phyloP scores from a whole-genome alignment of 2,113 vertebrate species.

The Burhinus oedicnemus region DNA sequence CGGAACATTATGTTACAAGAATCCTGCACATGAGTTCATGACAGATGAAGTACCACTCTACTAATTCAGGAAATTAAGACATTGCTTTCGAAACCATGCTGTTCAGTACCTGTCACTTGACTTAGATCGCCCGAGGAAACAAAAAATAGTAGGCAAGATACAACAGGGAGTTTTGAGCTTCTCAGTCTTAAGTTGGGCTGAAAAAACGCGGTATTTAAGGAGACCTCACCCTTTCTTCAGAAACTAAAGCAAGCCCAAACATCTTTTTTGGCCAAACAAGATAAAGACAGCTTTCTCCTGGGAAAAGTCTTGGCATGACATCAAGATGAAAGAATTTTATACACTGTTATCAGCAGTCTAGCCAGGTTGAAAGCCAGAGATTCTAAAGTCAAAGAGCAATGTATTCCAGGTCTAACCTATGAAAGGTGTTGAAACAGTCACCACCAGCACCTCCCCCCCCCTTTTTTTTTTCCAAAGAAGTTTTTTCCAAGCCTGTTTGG shows the following conservation, averaged over 20 bases:
- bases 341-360: not conserved
- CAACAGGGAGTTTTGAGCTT: conserved; percentile 1
- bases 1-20: not conserved
- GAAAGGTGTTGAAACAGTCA: not conserved
- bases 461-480: not conserved
- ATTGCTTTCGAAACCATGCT: not conserved
- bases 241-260: conserved; percentile 54
- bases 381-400: not conserved
- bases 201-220: not conserved
- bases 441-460: accelerated
- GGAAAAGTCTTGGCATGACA: conserved; percentile 8
- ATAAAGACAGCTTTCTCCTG: conserved; percentile 15
- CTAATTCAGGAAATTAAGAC: not conserved
- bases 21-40: not conserved
- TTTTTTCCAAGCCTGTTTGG: not conserved
- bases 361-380: not conserved
- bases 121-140: not conserved
- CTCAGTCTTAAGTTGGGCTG: not conserved
- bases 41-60: not conserved
- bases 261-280: conserved; percentile 35
- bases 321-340: conserved; percentile 4
- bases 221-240: conserved; percentile 52
- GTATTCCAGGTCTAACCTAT: not conserved
- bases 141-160: conserved; percentile 5
- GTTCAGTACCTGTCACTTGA: conserved; percentile 21